Conservation (phyloP, 2,797 vertebrate species). For the Cheracebus regulus region DNA sequence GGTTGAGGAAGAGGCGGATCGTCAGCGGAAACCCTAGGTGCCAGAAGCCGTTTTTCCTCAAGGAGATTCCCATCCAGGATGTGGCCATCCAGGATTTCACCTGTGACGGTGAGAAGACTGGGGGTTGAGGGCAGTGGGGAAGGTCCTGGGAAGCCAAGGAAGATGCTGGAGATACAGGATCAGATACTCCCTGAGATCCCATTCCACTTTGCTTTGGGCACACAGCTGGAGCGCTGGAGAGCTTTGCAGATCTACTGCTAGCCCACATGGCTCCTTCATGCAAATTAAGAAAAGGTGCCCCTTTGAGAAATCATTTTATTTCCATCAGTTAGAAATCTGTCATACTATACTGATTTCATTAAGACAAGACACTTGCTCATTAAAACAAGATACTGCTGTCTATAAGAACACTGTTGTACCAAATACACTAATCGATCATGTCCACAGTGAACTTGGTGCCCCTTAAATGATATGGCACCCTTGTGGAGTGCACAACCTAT, state of each 20-base stretch:
- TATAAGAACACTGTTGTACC: not conserved
- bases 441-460: not conserved
- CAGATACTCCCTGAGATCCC: not conserved
- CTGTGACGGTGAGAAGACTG: slow-evolving; percentile 90
- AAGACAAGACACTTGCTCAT: not conserved
- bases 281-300: not conserved
- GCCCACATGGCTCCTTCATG: not conserved
- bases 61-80: slow-evolving; percentile 99
- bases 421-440: fast-evolving
- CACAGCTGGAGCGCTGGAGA: fast-evolving
- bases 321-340: not conserved
- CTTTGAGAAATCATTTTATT: not conserved
- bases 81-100: slow-evolving; percentile 97
- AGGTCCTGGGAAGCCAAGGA: not conserved
- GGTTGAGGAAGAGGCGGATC: slow-evolving; percentile 95
- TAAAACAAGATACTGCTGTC: not conserved
- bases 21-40: slow-evolving; percentile 99
- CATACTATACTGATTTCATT: not conserved
- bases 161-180: not conserved
- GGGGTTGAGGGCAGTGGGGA: fast-evolving
- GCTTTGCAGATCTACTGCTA: not conserved
- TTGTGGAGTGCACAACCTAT: not conserved
- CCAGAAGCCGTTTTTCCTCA: slow-evolving; percentile 96
- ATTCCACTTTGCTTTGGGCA: fast-evolving
- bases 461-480: fast-evolving